Percentiles rank a stretch among this genome's conserved stretches.
phyloP scores from a whole-genome alignment of 1,140 invertebrate genomes.

The Drosophila bipectinata region DNA sequence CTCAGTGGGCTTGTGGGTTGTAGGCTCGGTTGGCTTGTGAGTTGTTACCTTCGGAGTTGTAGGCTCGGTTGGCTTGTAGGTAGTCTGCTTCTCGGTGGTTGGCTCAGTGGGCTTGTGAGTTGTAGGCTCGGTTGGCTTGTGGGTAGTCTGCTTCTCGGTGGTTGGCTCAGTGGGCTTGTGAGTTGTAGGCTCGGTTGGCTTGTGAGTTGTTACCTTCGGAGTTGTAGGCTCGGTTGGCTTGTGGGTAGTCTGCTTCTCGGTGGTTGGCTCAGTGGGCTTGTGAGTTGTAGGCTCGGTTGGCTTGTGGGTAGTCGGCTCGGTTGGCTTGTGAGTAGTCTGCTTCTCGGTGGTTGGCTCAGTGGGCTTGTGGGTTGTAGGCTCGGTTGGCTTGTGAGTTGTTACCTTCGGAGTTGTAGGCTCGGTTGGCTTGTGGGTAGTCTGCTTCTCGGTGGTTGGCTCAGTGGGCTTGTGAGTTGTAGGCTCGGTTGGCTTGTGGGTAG shows the following conservation, averaged over 20 bases:
- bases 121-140: not conserved
- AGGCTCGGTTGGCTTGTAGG: not conserved
- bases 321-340: not conserved
- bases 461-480: not conserved
- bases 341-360: constrained; percentile 3
- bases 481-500: not conserved
- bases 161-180: not conserved
- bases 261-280: constrained; percentile 1
- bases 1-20: not conserved
- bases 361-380: not conserved
- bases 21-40: not conserved
- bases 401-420: not conserved
- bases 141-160: constrained; percentile 4
- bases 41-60: no score
- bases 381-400: not conserved
- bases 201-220: no score
- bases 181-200: not conserved
- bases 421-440: constrained; percentile 3
- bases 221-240: not conserved
- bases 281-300: not conserved
- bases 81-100: constrained; percentile 1
- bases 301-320: not conserved
- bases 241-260: not conserved
- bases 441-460: not conserved
- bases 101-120: constrained; percentile 2